Base-by-base conservation (phyloP, 2,888 invertebrate species). In the Cyclophora albipunctata region DNA sequence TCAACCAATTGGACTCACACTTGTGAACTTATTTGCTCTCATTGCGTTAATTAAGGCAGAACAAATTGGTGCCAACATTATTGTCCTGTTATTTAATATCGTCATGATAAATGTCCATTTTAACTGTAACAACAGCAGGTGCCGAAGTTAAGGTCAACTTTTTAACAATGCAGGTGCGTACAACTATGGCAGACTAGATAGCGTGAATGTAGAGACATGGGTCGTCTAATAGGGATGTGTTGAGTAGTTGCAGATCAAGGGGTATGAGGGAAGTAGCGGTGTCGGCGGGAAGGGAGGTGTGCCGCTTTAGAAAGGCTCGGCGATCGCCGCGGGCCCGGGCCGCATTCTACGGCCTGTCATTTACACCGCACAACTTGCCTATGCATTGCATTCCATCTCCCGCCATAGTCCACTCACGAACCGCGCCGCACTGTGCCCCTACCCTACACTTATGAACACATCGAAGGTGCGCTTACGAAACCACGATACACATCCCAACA, bases 261-360 rank as follows among this genome's bases (percentile, higher is more conserved):
- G 77, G 78, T 73, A 73, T 70, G 73, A 68, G 70, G 67, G 70
- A 72, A 65, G 69, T 66, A 64, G 75, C 63, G 74, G 64, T 34
- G 60, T 69, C 67, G 69, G 74, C 64, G 74, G 61, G 59, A 54
- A 74, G 75, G 75, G 75, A 69, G 69, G 75, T 80, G 81, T 79
- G 84, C 85, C 86, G 86, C 88, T 88, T 88, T 88, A 88, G 87
- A 88, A 88, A 88, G 87, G 87, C 87, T 87, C 88, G 85, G 88
- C 88, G 84, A 86, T 86, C 79, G 87, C 87, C 87, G 77, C 84
- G 75, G 87, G 88, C 88, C 77, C 78, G 82, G 78, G 84, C 87
- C 87, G 85, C 88, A 88, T 88, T 88, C 88, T 88, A 88, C 84
- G 81, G 87, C 82, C 84, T 88, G 87, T 88, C 87, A 88, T 88